Conservation (phyloP, 1,140 invertebrate species). For the Monomorium pharaonis region DNA sequence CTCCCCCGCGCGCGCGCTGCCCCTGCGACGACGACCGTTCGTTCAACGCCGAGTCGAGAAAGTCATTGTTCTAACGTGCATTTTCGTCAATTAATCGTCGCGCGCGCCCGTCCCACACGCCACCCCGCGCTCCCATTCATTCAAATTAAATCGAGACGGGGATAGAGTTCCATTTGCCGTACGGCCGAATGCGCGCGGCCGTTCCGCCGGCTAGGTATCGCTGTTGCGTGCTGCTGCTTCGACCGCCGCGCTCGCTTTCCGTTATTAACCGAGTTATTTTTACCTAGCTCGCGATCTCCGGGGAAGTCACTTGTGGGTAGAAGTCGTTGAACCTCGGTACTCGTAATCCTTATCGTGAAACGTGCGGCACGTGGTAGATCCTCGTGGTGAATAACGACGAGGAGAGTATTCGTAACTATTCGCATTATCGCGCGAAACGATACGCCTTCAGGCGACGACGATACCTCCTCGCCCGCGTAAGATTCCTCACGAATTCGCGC, state of each 20-base stretch:
- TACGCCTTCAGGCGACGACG: slow-evolving; percentile 29
- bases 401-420: not conserved
- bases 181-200: slow-evolving; percentile 17
- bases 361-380: slow-evolving; percentile 1
- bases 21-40: slow-evolving; percentile 63
- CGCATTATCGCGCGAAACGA: slow-evolving; percentile 33
- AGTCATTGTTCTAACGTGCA: slow-evolving; percentile 69
- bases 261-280: slow-evolving; percentile 59
- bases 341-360: slow-evolving; percentile 31
- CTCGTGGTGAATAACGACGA: slow-evolving; percentile 24
- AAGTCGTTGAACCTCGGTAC: slow-evolving; percentile 42
- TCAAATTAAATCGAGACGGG: slow-evolving; percentile 63
- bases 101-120: not conserved
- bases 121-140: slow-evolving; percentile 43
- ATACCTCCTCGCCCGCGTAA: not conserved
- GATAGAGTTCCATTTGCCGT: slow-evolving; percentile 66
- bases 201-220: slow-evolving; percentile 14
- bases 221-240: slow-evolving; percentile 32
- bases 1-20: too few species aligned
- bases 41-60: slow-evolving; percentile 19
- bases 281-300: slow-evolving; percentile 28
- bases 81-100: slow-evolving; percentile 71
- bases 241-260: slow-evolving; percentile 18
- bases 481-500: slow-evolving; percentile 30
- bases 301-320: not conserved